Percentiles rank a stretch among this genome's conserved stretches.
Evolutionary conservation across 1,140 invertebrate genomes (phyloP).

Genomic region (Riptortus pedestris): DNA sequence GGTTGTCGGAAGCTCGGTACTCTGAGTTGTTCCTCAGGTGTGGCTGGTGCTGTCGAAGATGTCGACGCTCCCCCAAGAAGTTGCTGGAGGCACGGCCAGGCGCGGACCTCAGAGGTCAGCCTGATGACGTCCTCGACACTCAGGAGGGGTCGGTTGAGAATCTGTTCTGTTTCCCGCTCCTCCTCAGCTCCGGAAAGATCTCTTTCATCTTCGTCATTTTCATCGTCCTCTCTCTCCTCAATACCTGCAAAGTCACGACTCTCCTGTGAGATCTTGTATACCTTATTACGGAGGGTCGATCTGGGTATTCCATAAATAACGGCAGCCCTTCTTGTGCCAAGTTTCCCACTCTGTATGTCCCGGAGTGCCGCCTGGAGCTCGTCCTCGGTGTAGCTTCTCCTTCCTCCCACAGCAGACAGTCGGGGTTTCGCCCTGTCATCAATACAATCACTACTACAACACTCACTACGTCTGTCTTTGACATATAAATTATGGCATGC

Average conservation of each 20-base stretch:
- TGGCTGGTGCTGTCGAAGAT: not conserved
- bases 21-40: conserved; percentile 53
- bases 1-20: conserved; percentile 81
- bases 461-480: conserved; percentile 24
- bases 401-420: conserved; percentile 45
- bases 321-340: conserved; percentile 82
- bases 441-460: conserved; percentile 30
- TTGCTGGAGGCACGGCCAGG: conserved; percentile 47
- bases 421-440: conserved; percentile 49
- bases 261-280: conserved; percentile 74
- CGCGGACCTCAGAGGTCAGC: conserved; percentile 37
- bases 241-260: conserved; percentile 23
- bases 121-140: conserved; percentile 50
- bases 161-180: conserved; percentile 51
- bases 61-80: conserved; percentile 36
- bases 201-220: conserved; percentile 43
- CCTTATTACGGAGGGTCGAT: conserved; percentile 88
- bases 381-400: conserved; percentile 79
- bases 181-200: conserved; percentile 54
- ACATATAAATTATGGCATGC: not conserved
- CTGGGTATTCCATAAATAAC: conserved; percentile 91
- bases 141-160: conserved; percentile 45
- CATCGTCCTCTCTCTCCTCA: conserved; percentile 27
- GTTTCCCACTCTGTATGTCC: conserved; percentile 83
- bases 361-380: conserved; percentile 79